Conservation (phyloP, 2,797 vertebrate genomes). For the Acestrorhynchus altus region DNA sequence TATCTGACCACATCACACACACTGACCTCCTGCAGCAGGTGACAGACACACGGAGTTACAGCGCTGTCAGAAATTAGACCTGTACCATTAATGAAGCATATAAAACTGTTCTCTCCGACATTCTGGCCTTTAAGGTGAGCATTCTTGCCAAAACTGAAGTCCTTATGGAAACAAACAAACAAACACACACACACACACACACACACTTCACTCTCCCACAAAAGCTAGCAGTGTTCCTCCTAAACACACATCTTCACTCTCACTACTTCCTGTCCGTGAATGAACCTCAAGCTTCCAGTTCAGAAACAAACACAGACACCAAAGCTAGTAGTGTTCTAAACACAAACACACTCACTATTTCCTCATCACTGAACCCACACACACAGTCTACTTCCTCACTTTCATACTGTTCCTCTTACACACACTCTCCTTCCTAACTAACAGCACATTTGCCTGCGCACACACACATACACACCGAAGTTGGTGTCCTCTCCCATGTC, state of each 20-base stretch:
- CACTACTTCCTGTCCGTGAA: no score
- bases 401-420: background rate
- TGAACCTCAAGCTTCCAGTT: no score
- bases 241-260: no score
- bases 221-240: background rate
- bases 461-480: conserved; percentile 70
- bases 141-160: background rate
- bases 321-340: background rate
- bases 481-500: conserved; percentile 90
- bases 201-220: background rate
- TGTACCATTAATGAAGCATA: no score
- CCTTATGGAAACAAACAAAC: background rate
- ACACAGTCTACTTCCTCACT: background rate
- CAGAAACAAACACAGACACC: no score
- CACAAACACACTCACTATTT: background rate
- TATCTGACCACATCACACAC: no score
- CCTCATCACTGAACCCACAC: background rate
- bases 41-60: no score
- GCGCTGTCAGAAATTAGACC: no score
- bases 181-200: background rate
- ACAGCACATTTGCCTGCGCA: background rate
- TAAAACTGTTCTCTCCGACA: background rate
- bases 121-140: background rate
- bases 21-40: no score
- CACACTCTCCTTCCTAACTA: background rate